Conservation (phyloP, 2,888 invertebrate species). For the Lymantria dispar region DNA sequence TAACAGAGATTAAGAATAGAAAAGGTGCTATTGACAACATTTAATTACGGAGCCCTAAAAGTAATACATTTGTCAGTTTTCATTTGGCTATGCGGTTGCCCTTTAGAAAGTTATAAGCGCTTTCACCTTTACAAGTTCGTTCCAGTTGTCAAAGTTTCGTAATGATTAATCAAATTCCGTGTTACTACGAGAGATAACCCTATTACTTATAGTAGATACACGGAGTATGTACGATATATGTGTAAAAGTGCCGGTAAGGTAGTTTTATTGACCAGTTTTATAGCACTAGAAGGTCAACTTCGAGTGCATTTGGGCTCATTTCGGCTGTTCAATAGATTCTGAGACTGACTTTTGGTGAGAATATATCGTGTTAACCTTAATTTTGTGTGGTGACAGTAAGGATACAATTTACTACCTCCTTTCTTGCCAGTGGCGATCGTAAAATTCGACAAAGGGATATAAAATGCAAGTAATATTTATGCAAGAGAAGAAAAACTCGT, state of each 20-base stretch:
- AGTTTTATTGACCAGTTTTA: not conserved
- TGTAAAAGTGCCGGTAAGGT: not conserved
- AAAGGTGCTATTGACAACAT: not conserved
- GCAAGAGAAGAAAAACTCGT: too few species aligned
- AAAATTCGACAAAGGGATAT: too few species aligned
- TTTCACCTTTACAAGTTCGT: conserved; percentile 18
- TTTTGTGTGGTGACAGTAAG: too few species aligned
- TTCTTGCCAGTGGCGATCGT: too few species aligned
- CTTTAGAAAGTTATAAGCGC: conserved; percentile 4
- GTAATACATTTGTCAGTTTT: conserved; percentile 12
- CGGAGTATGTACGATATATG: not conserved
- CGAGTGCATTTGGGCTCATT: not conserved
- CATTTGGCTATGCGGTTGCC: conserved; percentile 5
- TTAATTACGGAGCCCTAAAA: conserved; percentile 4
- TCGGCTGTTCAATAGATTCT: too few species aligned
- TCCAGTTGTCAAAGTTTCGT: conserved; percentile 11
- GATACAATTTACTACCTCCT: too few species aligned
- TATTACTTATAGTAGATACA: not conserved
- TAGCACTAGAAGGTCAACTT: not conserved
- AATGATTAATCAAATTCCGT: conserved; percentile 10
- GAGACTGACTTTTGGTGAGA: too few species aligned
- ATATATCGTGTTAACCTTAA: too few species aligned
- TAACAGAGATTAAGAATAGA: not conserved
- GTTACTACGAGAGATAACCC: not conserved
- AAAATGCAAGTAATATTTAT: too few species aligned